phyloP scores from a whole-genome alignment of 2,888 invertebrate species.

The Formica aserva region DNA sequence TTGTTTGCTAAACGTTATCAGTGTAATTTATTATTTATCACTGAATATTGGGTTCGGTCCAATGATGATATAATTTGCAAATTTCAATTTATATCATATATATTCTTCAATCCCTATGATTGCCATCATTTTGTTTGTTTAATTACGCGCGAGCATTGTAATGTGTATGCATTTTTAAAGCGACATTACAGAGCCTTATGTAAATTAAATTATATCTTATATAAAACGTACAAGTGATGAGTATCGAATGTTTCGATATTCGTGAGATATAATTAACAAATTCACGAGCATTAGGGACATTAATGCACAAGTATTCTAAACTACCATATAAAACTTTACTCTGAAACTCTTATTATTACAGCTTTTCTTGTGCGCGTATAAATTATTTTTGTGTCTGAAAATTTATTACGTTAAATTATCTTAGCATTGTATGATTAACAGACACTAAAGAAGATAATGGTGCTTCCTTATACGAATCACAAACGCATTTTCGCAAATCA shows the following conservation, averaged over 20 bases:
- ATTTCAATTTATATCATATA: constrained; percentile 54
- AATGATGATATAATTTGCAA: constrained; percentile 55
- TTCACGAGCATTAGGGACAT: constrained; percentile 19
- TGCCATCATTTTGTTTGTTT: constrained; percentile 56
- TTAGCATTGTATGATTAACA: constrained; percentile 21
- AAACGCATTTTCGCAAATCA: constrained; percentile 20
- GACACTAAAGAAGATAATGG: not conserved
- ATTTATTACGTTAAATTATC: constrained; percentile 30
- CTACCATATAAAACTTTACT: constrained; percentile 19
- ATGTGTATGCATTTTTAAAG: constrained; percentile 49
- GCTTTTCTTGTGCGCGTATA: not conserved
- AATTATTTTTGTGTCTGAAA: not conserved
- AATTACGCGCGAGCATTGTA: constrained; percentile 46
- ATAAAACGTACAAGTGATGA: constrained; percentile 12
- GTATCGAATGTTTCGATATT: constrained; percentile 32
- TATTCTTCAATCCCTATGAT: constrained; percentile 53
- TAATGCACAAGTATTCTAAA: constrained; percentile 10
- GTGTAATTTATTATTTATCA: constrained; percentile 55
- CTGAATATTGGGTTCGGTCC: constrained; percentile 52
- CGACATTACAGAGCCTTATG: constrained; percentile 38
- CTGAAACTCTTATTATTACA: constrained; percentile 21
- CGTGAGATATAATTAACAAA: constrained; percentile 28
- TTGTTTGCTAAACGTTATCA: constrained; percentile 54
- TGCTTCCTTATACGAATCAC: constrained; percentile 17
- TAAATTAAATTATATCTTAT: constrained; percentile 52